Evolutionary conservation across 2,797 vertebrate genomes (phyloP), one percentile per base, ranked within the genome.

Genomic region (Aldrovandia affinis): DNA sequence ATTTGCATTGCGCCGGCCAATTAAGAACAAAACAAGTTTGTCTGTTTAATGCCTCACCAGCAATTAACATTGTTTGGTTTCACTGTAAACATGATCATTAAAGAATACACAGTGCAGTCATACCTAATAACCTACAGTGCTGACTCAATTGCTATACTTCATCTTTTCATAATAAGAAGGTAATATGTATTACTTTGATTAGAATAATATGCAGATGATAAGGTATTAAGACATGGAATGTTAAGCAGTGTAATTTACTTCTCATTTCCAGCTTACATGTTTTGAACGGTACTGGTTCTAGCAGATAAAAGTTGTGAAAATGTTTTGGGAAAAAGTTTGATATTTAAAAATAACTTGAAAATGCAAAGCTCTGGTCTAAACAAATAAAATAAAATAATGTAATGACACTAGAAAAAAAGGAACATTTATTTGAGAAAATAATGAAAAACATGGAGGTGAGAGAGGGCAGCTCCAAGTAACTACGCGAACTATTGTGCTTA

Each of bases 381-480:
- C 47, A 50, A 6, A 50, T 50, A 6, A 50, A 50, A 50, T 5
- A 12, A 59, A 44, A 61, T 39, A 22, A 20, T 25, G 80, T 63
- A 81, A 81, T 61, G 55, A 44, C 57, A 36, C 57, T n/a, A 12
- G 22, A 61, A 59, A 54, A 22, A 33, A 42, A 59, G 52, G 78
- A 52, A 12, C 47, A 9, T 30, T 50, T n/a, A 36, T 55, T 54
- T 25, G 28, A 55, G 54, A 59, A 39, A 1, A 1, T 33, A 54
- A 57, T 39, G 33, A 80, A 55, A 33, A 81, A 81, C 79, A 80
- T 57, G 78, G 80, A 81, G 57, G 42, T 81, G 50, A 20, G 55
- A 63, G 57, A 81, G 3, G 57, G 36, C 57, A 63, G 80, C 57
- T 81, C 52, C n/a, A 36, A 81, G 33, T 44, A 25, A 42, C 6